Conservation (phyloP, 2,888 invertebrate genomes). For the Plagodis pulveraria region DNA sequence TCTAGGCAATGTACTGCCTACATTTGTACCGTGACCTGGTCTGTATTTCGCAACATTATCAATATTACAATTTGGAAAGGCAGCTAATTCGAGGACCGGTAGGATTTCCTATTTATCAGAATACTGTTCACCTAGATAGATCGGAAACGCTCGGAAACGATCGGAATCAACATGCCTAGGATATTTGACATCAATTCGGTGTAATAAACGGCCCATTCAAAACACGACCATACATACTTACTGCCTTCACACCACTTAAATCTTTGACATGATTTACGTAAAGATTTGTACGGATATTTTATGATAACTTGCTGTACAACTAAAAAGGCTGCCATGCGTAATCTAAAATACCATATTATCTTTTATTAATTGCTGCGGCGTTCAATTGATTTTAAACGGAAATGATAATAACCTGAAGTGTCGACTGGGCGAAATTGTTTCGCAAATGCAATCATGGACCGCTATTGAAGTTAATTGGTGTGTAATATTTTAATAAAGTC, state of each 20-base stretch:
- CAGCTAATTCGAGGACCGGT: constrained; percentile 55
- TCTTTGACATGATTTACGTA: constrained; percentile 55
- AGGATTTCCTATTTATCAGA: constrained; percentile 65
- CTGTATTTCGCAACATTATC: constrained; percentile 70
- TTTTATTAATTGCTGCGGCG: constrained; percentile 37
- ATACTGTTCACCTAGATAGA: constrained; percentile 60
- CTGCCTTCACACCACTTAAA: constrained; percentile 60
- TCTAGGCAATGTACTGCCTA: constrained; percentile 44
- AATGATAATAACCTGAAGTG: constrained; percentile 21
- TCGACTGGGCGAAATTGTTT: constrained; percentile 38
- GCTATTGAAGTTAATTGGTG: constrained; percentile 33
- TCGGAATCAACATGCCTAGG: constrained; percentile 60
- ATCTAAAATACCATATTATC: constrained; percentile 13
- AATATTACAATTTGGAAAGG: constrained; percentile 74
- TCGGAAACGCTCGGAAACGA: constrained; percentile 51
- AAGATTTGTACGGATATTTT: constrained; percentile 40
- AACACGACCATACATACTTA: constrained; percentile 45
- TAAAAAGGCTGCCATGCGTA: constrained; percentile 7
- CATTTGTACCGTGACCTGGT: constrained; percentile 21
- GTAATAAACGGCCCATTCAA: constrained; percentile 64
- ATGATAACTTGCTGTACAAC: constrained; percentile 12
- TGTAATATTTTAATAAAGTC: constrained; percentile 36
- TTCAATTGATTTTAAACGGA: constrained; percentile 45
- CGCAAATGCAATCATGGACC: constrained; percentile 44
- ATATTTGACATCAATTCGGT: constrained; percentile 72